A percentile compares a stretch with the other conserved stretches of the same genome.
These are phyloP conservation scores for Erythrocebus patas DNA, from an alignment of 2,113 vertebrate genomes.

Conservation along the genomic window DNA sequence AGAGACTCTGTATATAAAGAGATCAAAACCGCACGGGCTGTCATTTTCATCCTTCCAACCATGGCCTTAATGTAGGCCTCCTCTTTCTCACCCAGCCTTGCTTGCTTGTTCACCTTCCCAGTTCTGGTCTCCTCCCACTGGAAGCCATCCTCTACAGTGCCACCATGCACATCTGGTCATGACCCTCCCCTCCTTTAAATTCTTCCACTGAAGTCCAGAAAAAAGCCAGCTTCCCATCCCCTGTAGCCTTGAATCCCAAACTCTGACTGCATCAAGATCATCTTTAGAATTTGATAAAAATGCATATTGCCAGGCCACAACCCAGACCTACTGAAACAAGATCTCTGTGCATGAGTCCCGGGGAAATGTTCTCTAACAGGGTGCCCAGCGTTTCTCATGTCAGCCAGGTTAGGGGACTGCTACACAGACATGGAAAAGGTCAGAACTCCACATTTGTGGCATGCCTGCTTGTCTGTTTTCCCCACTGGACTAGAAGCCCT, in stretches of 20 bases:
- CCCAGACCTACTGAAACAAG: neutral
- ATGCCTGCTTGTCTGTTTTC: fast-evolving
- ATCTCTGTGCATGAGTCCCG: neutral
- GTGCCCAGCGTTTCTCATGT: neutral
- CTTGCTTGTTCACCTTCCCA: neutral
- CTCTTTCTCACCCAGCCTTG: neutral
- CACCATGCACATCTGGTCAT: neutral
- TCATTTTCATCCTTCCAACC: neutral
- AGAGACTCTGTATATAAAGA: neutral
- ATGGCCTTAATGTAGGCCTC: neutral
- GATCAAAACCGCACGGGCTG: neutral
- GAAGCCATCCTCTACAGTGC: neutral
- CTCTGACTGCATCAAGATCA: neutral
- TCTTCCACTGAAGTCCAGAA: neutral
- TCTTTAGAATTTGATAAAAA: neutral
- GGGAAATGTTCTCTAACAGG: too few species aligned
- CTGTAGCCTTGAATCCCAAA: neutral
- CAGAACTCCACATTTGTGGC: neutral
- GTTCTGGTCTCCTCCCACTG: neutral
- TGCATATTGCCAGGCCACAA: neutral
- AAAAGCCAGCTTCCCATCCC: neutral
- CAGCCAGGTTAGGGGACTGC: neutral
- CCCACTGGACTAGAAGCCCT: neutral
- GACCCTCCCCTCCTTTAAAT: neutral
- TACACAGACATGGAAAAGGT: fast-evolving